phyloP scores from a whole-genome alignment of 2,797 vertebrate species.

The Jordanella pulchra region DNA sequence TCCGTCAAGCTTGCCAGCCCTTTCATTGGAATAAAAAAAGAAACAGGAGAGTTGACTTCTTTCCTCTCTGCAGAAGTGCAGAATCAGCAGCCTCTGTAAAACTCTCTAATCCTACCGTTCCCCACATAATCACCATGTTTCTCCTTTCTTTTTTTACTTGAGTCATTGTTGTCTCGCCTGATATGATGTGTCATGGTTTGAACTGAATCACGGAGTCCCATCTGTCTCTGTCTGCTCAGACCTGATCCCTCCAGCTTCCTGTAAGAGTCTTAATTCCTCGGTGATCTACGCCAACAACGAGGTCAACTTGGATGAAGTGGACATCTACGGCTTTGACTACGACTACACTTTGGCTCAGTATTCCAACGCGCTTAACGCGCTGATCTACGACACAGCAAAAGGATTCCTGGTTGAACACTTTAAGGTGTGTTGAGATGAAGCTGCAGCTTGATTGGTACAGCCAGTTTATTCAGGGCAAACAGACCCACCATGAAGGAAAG shows the following conservation, averaged over 20 bases:
- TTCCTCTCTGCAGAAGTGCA: constrained; percentile 20
- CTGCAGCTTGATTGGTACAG: background rate
- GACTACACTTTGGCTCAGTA: constrained; percentile 88
- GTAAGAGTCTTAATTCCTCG: constrained; percentile 81
- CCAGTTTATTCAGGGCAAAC: background rate
- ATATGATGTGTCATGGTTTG: constrained; percentile 7
- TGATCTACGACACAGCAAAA: constrained; percentile 84
- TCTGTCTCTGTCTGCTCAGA: constrained; percentile 64
- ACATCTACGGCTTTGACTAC: constrained; percentile 89
- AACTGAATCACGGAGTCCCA: background rate
- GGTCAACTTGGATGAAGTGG: constrained; percentile 82
- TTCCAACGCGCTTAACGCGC: constrained; percentile 79
- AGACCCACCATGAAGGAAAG: background rate
- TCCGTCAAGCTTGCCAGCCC: constrained; percentile 14
- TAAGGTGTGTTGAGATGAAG: constrained; percentile 72
- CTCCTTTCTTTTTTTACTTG: background rate
- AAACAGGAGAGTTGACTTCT: constrained; percentile 2
- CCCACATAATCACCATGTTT: background rate
- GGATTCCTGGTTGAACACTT: constrained; percentile 83
- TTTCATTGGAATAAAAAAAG: constrained; percentile 18
- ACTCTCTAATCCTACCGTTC: background rate
- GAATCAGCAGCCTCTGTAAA: constrained; percentile 6
- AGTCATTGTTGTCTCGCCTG: background rate
- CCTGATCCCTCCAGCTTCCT: constrained; percentile 85
- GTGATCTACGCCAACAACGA: constrained; percentile 88